These are phyloP conservation scores for Sarcophaga bullata DNA, from an alignment of 1,140 invertebrate genomes.

Conservation along the genomic window DNA sequence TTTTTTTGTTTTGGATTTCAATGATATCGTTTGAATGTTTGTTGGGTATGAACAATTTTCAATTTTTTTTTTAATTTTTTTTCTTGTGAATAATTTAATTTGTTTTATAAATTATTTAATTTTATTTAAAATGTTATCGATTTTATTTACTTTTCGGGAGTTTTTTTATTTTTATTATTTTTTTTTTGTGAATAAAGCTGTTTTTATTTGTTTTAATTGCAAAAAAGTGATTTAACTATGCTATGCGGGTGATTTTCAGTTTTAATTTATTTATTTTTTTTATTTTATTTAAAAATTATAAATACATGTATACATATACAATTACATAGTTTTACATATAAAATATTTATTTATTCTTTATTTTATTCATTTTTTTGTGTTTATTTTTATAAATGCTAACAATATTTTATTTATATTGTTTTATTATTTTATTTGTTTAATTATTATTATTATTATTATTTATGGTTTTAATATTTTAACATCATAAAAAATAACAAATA, in stretches of 20 bases:
- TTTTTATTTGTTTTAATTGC: background rate
- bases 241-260: conserved; percentile 8
- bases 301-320: conserved; percentile 31
- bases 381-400: conserved; percentile 31
- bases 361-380: conserved; percentile 6
- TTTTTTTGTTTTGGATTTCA: background rate
- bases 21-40: conserved; percentile 19
- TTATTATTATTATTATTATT: background rate
- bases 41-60: background rate
- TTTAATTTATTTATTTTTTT: background rate
- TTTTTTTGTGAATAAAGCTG: conserved; percentile 17
- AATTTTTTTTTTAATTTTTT: background rate
- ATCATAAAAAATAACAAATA: conserved; percentile 36
- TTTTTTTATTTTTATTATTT: background rate
- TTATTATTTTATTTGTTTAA: conserved; percentile 13
- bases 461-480: background rate
- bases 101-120: background rate
- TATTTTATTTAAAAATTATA: background rate
- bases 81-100: background rate
- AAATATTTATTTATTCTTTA: conserved; percentile 28
- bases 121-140: no score
- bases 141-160: no score
- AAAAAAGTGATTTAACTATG: conserved; percentile 8
- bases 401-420: conserved; percentile 36
- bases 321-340: conserved; percentile 29